Evolutionary conservation across 2,888 invertebrate genomes (phyloP).

Genomic region (Lasioglossum zephyrum): DNA sequence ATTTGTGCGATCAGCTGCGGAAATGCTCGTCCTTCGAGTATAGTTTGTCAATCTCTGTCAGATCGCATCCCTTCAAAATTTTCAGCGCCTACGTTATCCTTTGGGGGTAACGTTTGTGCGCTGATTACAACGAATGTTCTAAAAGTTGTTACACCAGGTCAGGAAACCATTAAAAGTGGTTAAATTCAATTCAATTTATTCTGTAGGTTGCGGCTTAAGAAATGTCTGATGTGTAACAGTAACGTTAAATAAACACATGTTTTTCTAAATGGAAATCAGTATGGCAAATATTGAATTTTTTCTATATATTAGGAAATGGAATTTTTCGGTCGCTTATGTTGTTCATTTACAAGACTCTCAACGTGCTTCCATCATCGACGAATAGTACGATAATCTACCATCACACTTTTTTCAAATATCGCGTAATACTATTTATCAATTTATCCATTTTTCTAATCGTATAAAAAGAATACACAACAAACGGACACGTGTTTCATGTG

Average conservation of each 20-base stretch:
- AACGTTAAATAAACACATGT: neutral
- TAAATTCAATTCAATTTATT: neutral
- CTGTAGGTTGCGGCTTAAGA: neutral
- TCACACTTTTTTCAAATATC: too few relatives aligned
- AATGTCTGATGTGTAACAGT: neutral
- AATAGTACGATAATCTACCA: too few relatives aligned
- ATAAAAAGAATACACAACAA: neutral
- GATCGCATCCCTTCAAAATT: too few relatives aligned
- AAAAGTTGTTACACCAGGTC: neutral
- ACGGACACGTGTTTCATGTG: too few relatives aligned
- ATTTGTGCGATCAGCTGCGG: neutral
- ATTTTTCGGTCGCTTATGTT: too few relatives aligned
- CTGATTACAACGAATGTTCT: neutral
- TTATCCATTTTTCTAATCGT: neutral
- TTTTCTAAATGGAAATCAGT: neutral
- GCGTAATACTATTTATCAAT: too few relatives aligned
- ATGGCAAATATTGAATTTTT: too few relatives aligned
- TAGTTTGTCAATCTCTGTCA: too few relatives aligned
- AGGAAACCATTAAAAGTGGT: neutral
- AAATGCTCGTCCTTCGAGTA: neutral
- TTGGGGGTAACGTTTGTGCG: neutral
- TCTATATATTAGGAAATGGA: too few relatives aligned
- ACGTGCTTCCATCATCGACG: too few relatives aligned
- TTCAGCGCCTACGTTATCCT: neutral
- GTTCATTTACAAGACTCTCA: too few relatives aligned